Conservation (phyloP, 1,140 invertebrate genomes). For the Rhynchophorus ferrugineus region DNA sequence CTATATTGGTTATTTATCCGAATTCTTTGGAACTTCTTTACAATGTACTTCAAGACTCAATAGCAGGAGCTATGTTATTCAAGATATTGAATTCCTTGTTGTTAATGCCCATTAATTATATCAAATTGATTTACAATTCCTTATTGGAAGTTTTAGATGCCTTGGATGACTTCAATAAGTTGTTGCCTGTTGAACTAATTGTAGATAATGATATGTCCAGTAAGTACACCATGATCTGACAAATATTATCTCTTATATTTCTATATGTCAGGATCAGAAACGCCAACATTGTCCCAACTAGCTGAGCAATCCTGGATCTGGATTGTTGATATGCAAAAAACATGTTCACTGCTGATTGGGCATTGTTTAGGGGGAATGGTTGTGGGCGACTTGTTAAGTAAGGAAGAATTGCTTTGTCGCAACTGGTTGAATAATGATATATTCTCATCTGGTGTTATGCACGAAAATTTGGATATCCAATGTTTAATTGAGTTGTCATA, state of each 20-base stretch:
- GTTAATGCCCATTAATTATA: constrained; percentile 43
- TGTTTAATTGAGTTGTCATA: constrained; percentile 23
- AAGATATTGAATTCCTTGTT: constrained; percentile 52
- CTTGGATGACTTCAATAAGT: constrained; percentile 49
- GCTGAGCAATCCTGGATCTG: constrained; percentile 49
- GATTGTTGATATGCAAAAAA: constrained; percentile 55
- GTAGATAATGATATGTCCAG: constrained; percentile 26
- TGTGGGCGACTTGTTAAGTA: constrained; percentile 43
- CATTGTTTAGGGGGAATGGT: constrained; percentile 53
- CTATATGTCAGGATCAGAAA: constrained; percentile 37
- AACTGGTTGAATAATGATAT: constrained; percentile 49
- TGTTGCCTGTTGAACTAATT: constrained; percentile 41
- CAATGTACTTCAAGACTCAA: constrained; percentile 47
- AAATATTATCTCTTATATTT: not conserved
- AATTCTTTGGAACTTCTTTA: constrained; percentile 39
- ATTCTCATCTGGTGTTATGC: constrained; percentile 49
- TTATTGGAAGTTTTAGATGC: constrained; percentile 46
- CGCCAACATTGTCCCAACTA: constrained; percentile 42
- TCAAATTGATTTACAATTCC: constrained; percentile 43
- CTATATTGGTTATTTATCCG: constrained; percentile 38
- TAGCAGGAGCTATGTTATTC: constrained; percentile 50
- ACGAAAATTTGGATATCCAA: constrained; percentile 22
- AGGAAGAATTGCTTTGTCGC: constrained; percentile 43
- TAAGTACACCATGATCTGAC: constrained; percentile 20
- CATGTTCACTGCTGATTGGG: constrained; percentile 53